Evolutionary conservation across 2,113 vertebrate genomes (phyloP), one percentile per base, ranked within the genome.

Genomic region (Galemys pyrenaicus): DNA sequence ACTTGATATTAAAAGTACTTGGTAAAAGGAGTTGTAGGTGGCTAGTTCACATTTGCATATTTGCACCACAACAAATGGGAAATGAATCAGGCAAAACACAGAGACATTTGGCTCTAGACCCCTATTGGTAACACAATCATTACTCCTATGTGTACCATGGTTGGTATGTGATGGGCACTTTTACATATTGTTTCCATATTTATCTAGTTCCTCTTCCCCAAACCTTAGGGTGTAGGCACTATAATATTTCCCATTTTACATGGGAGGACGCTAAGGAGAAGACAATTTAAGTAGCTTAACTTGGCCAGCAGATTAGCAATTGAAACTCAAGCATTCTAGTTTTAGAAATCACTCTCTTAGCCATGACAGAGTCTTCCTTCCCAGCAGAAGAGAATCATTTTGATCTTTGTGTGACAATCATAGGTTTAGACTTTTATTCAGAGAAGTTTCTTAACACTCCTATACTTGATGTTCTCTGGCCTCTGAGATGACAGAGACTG

Each of bases 61-160:
- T 75, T 93, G 74, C 67, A 79, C 39, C 51, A 64, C 32, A 94
- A 51, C 24, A n/a, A 39, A 87, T 67, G 0, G 41, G 54, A 30
- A 89, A 54, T 41, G 9, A 75, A 71, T 11, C 24, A 12, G 11
- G 19, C 13, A 6, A 71, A 64, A 49, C 32, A 49, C 26, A 28
- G 39, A 28, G 24, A 28, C 58, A 77, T 87, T 37, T 28, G 5
- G 13, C 49, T 73, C 30, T 65, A 67, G 56, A 44, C 1, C 2
- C 39, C 44, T 64, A 17, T 46, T 28, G 19, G 39, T 39, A 78
- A 51, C 3, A 26, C 0, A 9, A 17, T 22, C 37, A 13, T 24
- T 82, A 46, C n/a, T 28, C n/a, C 37, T 6, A 12, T 26, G 9
- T 58, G 46, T 13, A 62, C 9, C 20, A 26, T 46, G 9, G 6